phyloP scores from a whole-genome alignment of 1,140 invertebrate genomes.

The Leptonema lineaticorne region DNA sequence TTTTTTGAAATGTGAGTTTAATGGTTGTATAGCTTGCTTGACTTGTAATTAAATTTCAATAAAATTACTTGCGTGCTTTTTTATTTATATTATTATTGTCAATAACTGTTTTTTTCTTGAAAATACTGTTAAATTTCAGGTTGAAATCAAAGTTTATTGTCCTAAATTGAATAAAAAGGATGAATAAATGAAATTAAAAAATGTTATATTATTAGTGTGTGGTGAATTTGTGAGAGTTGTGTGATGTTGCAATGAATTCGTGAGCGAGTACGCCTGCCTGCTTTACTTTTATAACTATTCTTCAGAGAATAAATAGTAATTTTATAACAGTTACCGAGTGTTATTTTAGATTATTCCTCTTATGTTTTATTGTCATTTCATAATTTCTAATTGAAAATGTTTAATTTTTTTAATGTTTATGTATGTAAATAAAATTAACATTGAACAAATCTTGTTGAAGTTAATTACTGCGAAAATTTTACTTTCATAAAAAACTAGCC shows the following conservation, averaged over 20 bases:
- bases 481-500: too few relatives aligned
- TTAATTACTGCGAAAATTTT: too few relatives aligned
- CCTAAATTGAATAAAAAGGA: too few relatives aligned
- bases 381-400: too few relatives aligned
- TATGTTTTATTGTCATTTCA: neutral
- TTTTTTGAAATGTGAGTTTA: slow-evolving; percentile 15
- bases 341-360: neutral
- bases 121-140: neutral
- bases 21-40: slow-evolving; percentile 17
- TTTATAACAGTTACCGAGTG: slow-evolving; percentile 15
- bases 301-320: slow-evolving; percentile 23
- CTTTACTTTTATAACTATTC: slow-evolving; percentile 20
- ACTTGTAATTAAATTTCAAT: slow-evolving; percentile 18
- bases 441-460: too few relatives aligned
- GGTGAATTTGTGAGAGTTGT: neutral
- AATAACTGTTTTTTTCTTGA: neutral
- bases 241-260: neutral
- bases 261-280: slow-evolving; percentile 6
- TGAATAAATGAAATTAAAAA: neutral
- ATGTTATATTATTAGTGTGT: neutral
- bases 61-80: slow-evolving; percentile 14
- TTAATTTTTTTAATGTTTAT: too few relatives aligned
- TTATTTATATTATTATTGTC: slow-evolving; percentile 13
- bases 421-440: too few relatives aligned
- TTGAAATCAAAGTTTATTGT: neutral